phyloP scores from a whole-genome alignment of 1,140 invertebrate species.

The Hypsibius dujardini region DNA sequence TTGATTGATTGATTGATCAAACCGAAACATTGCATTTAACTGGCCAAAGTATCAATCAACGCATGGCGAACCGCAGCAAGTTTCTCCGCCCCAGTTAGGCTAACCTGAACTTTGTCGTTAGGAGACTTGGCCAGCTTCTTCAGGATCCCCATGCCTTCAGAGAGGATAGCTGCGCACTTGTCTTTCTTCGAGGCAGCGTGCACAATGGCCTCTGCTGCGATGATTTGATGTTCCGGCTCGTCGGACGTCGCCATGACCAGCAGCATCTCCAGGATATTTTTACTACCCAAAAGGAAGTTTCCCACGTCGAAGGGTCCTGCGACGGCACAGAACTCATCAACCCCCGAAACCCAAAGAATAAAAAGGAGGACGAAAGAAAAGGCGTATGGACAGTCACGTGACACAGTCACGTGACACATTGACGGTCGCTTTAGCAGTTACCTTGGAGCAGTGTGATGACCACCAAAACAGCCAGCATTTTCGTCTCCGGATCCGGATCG shows the following conservation, averaged over 20 bases:
- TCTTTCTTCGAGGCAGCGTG: constrained; percentile 93
- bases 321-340: constrained; percentile 19
- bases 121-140: constrained; percentile 79
- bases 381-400: not conserved
- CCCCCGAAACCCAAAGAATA: constrained; percentile 4
- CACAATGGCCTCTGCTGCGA: constrained; percentile 86
- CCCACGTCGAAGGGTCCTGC: constrained; percentile 78
- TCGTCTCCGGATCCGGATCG: constrained; percentile 19
- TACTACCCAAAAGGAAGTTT: constrained; percentile 69
- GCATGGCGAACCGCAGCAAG: not conserved
- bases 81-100: constrained; percentile 35
- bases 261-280: constrained; percentile 90
- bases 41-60: too few species aligned
- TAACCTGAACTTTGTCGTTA: constrained; percentile 63
- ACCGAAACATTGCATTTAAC: too few species aligned
- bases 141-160: constrained; percentile 75
- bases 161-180: constrained; percentile 74
- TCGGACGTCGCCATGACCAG: constrained; percentile 77
- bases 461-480: constrained; percentile 32
- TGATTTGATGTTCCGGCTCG: constrained; percentile 56
- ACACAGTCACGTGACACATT: not conserved
- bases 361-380: constrained; percentile 2
- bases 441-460: constrained; percentile 66
- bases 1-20: too few species aligned
- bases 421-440: constrained; percentile 23